Percentiles rank a stretch among this genome's conserved stretches.
phyloP scores from a whole-genome alignment of 1,140 invertebrate genomes.

The Cheumatopsyche charites region DNA sequence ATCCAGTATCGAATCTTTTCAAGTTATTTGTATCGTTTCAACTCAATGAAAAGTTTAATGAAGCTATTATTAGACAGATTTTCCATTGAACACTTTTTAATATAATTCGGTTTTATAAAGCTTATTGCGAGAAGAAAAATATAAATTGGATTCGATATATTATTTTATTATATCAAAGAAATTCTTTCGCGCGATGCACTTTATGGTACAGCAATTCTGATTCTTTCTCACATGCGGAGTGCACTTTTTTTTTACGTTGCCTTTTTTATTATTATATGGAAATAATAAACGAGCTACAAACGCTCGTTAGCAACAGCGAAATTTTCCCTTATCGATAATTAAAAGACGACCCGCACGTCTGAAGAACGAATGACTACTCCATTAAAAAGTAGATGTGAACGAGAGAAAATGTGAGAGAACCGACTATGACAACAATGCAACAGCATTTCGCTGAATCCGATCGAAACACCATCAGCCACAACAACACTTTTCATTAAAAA shows the following conservation, averaged over 20 bases:
- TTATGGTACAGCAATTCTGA: background rate
- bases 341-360: too few species aligned
- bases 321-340: constrained; percentile 1
- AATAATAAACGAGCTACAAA: background rate
- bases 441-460: too few species aligned
- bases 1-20: background rate
- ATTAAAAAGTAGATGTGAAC: too few species aligned
- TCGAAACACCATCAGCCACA: too few species aligned
- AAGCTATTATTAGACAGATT: background rate
- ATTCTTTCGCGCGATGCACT: background rate
- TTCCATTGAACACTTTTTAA: background rate
- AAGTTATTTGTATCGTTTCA: background rate
- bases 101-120: background rate
- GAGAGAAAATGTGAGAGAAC: too few species aligned
- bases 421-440: too few species aligned
- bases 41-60: constrained; percentile 6
- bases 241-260: background rate
- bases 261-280: constrained; percentile 10
- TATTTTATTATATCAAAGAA: too few species aligned
- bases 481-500: too few species aligned
- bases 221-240: background rate
- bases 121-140: background rate
- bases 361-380: too few species aligned
- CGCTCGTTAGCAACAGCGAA: background rate
- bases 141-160: too few species aligned